Evolutionary conservation across 2,797 vertebrate genomes (phyloP), one percentile per base, ranked within the genome.

Genomic region (Sciurus carolinensis): DNA sequence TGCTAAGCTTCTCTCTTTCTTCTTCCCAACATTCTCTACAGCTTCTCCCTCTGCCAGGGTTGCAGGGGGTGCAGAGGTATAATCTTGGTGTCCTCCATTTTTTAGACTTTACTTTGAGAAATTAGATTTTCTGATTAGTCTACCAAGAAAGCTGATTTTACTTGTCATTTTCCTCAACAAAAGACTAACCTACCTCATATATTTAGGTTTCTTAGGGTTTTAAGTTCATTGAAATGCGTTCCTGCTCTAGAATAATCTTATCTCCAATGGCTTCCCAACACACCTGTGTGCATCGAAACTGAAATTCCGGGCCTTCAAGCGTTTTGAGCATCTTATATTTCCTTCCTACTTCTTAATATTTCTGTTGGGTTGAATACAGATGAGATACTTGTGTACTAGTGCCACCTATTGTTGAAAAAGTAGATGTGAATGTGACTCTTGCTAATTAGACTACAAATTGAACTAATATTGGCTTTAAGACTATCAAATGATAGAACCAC

Each of bases 331-430:
- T 83, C 33, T 81, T 77, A 1, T 36, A 26, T 36, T 73, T 93
- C 54, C 52, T 57, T 59, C 22, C 50, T 59, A 66, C 42, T 24
- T 54, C 30, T 42, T 69, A 76, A 30, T 76, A 87, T 30, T 84
- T 50, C 57, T 75, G 52, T 26, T 87, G 73, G 39, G 17, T 12
- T 66, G 42, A 76, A 36, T 17, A n/a, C 22, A 54, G 67, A 86
- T 73, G 82, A 93, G 95, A 88, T 8, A 39, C 86, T 94, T 97
- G 52, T 90, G 71, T 73, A 36, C 75, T 93, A 86, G 95, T 67
- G 88, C 93, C 97, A 96, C 72, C 94, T 97, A 67, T 91, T 94
- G 96, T 91, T 96, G 62, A 92, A 88, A 97, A 94, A 83, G 18
- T 64, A 77, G n/a, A 76, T 10, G 36, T 83, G 50, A 87, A 8